Conservation (phyloP, 2,888 invertebrate genomes). For the Eubasilissa splendida region DNA sequence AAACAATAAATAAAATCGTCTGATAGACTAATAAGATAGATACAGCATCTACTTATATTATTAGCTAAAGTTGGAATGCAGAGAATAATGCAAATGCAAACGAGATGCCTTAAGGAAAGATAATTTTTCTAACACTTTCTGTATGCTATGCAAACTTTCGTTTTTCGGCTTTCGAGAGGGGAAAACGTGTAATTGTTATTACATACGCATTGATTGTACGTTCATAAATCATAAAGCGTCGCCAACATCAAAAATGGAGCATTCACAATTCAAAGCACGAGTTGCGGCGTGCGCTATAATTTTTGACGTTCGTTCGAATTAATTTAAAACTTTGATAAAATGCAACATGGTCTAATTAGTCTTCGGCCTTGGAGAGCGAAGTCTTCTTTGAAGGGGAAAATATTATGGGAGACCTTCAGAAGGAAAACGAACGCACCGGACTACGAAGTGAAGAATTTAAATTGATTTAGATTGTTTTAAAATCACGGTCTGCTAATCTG, state of each 20-base stretch:
- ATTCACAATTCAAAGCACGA: neutral
- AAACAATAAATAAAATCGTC: too few species aligned
- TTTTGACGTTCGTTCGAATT: neutral
- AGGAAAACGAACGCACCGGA: slow-evolving; percentile 19
- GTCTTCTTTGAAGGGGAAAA: slow-evolving; percentile 28
- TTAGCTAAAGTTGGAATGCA: neutral
- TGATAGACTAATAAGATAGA: neutral
- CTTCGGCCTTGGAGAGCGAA: slow-evolving; percentile 19
- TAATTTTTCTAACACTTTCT: neutral
- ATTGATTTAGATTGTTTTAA: slow-evolving; percentile 14
- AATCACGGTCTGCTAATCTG: slow-evolving; percentile 13
- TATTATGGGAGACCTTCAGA: slow-evolving; percentile 16
- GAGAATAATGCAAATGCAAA: neutral
- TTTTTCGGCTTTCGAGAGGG: slow-evolving; percentile 1
- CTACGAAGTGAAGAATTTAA: neutral
- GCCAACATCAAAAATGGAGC: slow-evolving; percentile 7
- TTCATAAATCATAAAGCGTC: slow-evolving; percentile 17
- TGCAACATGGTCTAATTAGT: neutral
- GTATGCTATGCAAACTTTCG: neutral
- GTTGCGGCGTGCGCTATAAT: neutral
- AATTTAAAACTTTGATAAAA: neutral
- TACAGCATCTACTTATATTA: neutral
- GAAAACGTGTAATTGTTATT: neutral
- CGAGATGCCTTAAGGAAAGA: neutral
- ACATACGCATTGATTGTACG: neutral